Evolutionary conservation across 30 jellyfish, hydroid and myxozoan species (phyloP).

Genomic region (Pseudorhiza aurosa): DNA sequence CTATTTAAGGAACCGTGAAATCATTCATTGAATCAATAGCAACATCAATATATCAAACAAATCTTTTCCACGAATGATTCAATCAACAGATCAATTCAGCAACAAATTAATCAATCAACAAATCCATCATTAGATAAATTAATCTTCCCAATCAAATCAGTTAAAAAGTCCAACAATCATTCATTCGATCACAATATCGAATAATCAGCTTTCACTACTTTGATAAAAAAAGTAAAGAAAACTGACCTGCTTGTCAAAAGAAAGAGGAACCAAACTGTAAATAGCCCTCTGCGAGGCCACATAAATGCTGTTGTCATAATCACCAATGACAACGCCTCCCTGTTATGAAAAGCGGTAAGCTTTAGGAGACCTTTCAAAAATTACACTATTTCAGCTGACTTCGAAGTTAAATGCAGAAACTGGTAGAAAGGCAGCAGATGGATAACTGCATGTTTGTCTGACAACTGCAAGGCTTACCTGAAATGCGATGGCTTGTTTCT

Average conservation of each 20-base stretch:
- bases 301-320: constrained; percentile 75
- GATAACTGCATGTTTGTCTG: no score
- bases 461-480: constrained; percentile 41
- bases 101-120: neutral
- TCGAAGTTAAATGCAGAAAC: no score
- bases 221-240: neutral
- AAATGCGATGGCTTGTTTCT: constrained; percentile 92
- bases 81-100: neutral
- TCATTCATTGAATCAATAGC: neutral
- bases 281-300: constrained; percentile 84
- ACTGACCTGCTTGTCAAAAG: constrained; percentile 83
- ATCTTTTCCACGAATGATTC: no score
- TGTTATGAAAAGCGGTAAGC: neutral
- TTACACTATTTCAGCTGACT: no score
- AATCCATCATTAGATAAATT: no score
- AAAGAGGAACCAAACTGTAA: constrained; percentile 71
- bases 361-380: no score
- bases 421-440: no score
- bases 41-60: neutral
- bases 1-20: no score
- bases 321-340: constrained; percentile 87
- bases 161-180: neutral
- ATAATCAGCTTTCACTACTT: neutral
- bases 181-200: neutral
- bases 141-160: no score